These are phyloP conservation scores for Mechanitis mazaeus DNA, from an alignment of 2,888 invertebrate genomes.

Conservation along the genomic window DNA sequence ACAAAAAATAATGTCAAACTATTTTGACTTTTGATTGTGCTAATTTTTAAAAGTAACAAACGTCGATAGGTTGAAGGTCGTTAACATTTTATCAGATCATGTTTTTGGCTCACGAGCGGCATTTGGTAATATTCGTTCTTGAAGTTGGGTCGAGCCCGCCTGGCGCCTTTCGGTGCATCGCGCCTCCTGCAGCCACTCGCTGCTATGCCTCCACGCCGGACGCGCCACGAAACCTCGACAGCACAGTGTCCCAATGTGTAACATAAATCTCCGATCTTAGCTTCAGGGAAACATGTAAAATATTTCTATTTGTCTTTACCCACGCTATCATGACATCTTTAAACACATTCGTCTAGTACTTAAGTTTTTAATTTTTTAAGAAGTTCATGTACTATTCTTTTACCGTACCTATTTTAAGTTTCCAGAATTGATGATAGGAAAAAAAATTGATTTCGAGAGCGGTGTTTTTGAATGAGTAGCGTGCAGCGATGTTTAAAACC, in stretches of 20 bases:
- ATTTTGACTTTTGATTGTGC: neutral
- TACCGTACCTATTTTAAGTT: too few species aligned
- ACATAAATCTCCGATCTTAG: neutral
- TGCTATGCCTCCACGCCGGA: slow-evolving; percentile 32
- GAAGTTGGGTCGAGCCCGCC: slow-evolving; percentile 34
- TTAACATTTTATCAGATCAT: slow-evolving; percentile 40
- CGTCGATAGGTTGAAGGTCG: slow-evolving; percentile 38
- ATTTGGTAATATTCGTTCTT: slow-evolving; percentile 35
- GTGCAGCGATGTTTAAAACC: slow-evolving; percentile 16
- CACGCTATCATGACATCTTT: neutral
- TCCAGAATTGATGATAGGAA: too few species aligned
- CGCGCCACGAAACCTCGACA: slow-evolving; percentile 21
- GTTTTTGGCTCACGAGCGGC: slow-evolving; percentile 37
- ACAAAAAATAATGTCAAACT: neutral
- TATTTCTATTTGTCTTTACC: neutral
- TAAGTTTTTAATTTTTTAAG: slow-evolving; percentile 16
- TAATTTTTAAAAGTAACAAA: slow-evolving; percentile 17
- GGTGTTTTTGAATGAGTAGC: slow-evolving; percentile 27
- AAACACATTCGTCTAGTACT: neutral
- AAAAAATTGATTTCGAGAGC: slow-evolving; percentile 24
- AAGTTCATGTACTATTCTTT: too few species aligned
- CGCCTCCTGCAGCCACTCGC: slow-evolving; percentile 36
- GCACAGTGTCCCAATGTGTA: neutral
- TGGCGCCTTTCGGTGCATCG: slow-evolving; percentile 36
- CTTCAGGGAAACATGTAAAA: slow-evolving; percentile 2